Evolutionary conservation across 2,888 invertebrate species (phyloP).

Genomic region (Drosophila histrio): DNA sequence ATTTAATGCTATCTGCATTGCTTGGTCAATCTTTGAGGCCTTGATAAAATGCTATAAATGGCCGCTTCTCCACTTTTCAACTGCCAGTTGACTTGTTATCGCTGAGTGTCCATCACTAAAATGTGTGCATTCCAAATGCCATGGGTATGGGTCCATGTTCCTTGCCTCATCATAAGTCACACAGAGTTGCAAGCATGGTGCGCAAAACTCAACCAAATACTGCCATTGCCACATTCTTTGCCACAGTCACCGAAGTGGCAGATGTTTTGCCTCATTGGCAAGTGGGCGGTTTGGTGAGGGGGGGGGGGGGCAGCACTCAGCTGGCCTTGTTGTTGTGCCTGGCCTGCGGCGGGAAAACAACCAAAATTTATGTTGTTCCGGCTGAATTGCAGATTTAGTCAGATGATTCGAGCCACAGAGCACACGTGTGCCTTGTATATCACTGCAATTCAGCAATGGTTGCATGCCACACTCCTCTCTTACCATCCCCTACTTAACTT

Average conservation of each 20-base stretch:
- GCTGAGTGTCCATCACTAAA: conserved; percentile 55
- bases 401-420: conserved; percentile 22
- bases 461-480: conserved; percentile 4
- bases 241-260: conserved; percentile 60
- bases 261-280: conserved; percentile 69
- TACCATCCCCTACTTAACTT: conserved; percentile 9
- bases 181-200: conserved; percentile 34
- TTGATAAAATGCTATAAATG: conserved; percentile 2
- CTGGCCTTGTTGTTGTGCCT: conserved; percentile 22
- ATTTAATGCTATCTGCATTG: background rate
- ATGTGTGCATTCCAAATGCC: conserved; percentile 33
- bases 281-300: background rate
- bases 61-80: conserved; percentile 6
- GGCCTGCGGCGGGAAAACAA: conserved; percentile 57
- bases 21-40: background rate
- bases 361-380: conserved; percentile 75
- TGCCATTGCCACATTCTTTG: conserved; percentile 49
- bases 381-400: conserved; percentile 68
- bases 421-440: conserved; percentile 27
- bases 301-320: background rate
- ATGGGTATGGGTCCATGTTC: conserved; percentile 38
- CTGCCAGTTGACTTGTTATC: conserved; percentile 54
- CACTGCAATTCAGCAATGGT: conserved; percentile 10
- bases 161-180: conserved; percentile 68
- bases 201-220: conserved; percentile 28